Evolutionary conservation across 2,888 invertebrate species (phyloP), one percentile per base, ranked within the genome.

Genomic region (Drosophila lacicola): DNA sequence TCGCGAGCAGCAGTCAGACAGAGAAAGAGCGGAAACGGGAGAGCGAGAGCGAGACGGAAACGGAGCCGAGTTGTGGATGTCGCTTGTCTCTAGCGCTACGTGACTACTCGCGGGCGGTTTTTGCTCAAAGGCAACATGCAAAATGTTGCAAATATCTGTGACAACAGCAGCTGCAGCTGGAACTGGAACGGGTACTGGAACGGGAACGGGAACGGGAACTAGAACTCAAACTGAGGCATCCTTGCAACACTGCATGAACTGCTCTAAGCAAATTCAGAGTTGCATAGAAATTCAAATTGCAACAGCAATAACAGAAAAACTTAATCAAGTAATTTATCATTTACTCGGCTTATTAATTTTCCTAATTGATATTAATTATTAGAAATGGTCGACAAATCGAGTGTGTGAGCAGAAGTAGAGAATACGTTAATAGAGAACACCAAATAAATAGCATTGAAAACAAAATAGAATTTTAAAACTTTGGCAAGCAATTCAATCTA

Each of bases 101-200:
- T 82, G 82, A 73, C 67, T 53, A 68, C 79, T 71, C 21, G 74
- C 77, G 67, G 79, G 79, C 84, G 82, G 82, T 80, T 69, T 79
- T 54, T 45, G 78, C 78, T 84, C 82, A 84, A 82, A 82, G 82
- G 80, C 80, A 68, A 76, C 82, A 82, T 84, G 82, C 82, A 82
- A 82, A 84, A 82, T 82, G 76, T 82, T 78, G 82, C 84, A 84
- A 82, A 84, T 79, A 81, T 68, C 77, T 79, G 81, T 75, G 78
- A 80, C 80, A 77, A 69, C 64, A 47, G 46, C 69, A 17, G 34
- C 36, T 56, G 34, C 42, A 36, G 44, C 42, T 51, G 19, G 3
- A 13, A 33, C 41, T 41, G n/a, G 49, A n/a, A 55, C 50, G 51
- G 41, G 56, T 6, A 55, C 39, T 37, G 47, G 54, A 8, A 36